Conservation (phyloP, 2,113 vertebrate species). For the Strix uralensis region DNA sequence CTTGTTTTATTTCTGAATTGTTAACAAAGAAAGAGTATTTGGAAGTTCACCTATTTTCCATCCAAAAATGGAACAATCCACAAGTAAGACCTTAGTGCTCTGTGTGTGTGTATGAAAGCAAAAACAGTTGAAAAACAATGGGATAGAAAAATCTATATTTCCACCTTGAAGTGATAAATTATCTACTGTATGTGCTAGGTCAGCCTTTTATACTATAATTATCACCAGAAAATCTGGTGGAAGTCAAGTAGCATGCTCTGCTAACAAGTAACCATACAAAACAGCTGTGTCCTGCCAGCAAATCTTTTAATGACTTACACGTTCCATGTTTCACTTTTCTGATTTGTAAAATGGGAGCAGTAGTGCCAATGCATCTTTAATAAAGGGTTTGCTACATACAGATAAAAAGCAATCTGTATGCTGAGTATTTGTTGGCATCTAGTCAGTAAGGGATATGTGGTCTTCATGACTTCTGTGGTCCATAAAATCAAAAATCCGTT, state of each 20-base stretch:
- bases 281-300: background rate
- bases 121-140: background rate
- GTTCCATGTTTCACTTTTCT: background rate
- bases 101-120: background rate
- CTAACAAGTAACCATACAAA: background rate
- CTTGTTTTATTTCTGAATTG: background rate
- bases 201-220: background rate
- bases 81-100: background rate
- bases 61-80: background rate
- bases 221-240: constrained; percentile 4
- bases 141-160: background rate
- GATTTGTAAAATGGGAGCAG: background rate
- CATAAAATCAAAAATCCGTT: background rate
- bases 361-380: background rate
- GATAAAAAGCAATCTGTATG: background rate
- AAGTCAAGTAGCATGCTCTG: background rate
- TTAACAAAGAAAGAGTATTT: background rate
- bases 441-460: background rate
- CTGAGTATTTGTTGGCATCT: background rate
- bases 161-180: background rate
- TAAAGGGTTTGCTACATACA: background rate
- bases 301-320: background rate
- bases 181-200: background rate
- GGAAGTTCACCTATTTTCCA: background rate
- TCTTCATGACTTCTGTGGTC: background rate